Evolutionary conservation across 30 jellyfish, hydroid and myxozoan genomes (phyloP), one percentile per base, ranked within the genome.

Genomic region (Phacellophora camtschatica): DNA sequence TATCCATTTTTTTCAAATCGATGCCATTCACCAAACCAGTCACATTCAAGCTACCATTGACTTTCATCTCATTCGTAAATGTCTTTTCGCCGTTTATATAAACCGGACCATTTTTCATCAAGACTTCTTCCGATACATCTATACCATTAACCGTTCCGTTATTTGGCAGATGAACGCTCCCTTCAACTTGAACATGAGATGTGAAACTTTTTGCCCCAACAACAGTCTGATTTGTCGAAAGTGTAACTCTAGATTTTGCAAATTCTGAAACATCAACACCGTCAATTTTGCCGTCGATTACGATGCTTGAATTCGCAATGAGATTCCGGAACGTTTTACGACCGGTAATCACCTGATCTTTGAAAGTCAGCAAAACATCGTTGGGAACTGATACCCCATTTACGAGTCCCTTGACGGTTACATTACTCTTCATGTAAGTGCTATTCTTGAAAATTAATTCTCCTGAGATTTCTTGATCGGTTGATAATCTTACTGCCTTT

Each of bases 231-330:
- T 85, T 53, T 5, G 92, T 71, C 20, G 77, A 48, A 61, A 92
- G 75, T 7, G 95, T 85, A 43, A 92, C 92, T 22, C 96, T 50
- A 2, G 77, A 41, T 13, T 74, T 30, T 0, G 95, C 95, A 25
- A 92, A 82, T 50, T 84, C 88, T 16, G 86, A 74, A 0, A 92
- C 46, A 58, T 92, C 91, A 30, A 92, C 92, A 20, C 98, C 98
- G 43, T 92, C 98, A 55, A 92, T 82, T 22, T 56, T 64, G 1
- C 96, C 96, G 8, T 85, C 37, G 0, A 92, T 53, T 13, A 71
- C 25, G 32, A 92, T 45, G 45, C 64, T 57, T 28, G 64, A 75
- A 45, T 42, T 56, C 3, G 66, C 84, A 23, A 27, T 62, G 30
- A 85, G 66, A 54, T 92, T 63, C 25, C 32, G 22, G 51, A 92